Percentiles rank a stretch among this genome's conserved stretches.
Conservation (phyloP, 2,113 vertebrate genomes). For the Nyctibius bracteatus region DNA sequence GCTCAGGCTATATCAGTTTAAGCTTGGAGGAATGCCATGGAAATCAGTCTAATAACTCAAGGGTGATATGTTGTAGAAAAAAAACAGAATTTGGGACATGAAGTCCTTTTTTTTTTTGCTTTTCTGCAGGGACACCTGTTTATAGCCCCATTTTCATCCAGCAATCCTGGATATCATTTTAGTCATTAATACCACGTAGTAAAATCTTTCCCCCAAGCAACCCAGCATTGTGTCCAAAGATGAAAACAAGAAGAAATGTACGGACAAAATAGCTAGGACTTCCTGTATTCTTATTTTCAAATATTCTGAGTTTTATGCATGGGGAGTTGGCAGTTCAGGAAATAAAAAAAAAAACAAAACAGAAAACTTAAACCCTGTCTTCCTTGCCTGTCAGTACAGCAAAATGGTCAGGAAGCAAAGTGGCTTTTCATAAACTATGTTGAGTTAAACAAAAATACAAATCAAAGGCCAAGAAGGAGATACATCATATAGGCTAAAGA, state of each 20-base stretch:
- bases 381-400: neutral
- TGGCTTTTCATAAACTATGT: neutral
- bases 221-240: neutral
- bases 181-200: neutral
- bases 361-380: neutral
- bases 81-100: neutral
- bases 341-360: neutral
- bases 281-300: neutral
- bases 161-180: neutral
- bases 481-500: neutral
- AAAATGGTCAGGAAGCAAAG: neutral
- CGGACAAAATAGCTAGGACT: neutral
- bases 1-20: neutral
- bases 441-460: neutral
- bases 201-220: neutral
- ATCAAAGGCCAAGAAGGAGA: neutral
- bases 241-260: neutral
- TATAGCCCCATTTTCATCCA: neutral
- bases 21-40: neutral
- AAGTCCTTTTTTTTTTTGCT: neutral
- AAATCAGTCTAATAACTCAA: neutral
- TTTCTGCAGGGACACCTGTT: neutral
- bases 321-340: neutral
- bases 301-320: neutral
- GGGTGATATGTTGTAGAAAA: neutral